These are phyloP conservation scores for Battus philenor DNA, from an alignment of 1,140 invertebrate species.

Conservation along the genomic window DNA sequence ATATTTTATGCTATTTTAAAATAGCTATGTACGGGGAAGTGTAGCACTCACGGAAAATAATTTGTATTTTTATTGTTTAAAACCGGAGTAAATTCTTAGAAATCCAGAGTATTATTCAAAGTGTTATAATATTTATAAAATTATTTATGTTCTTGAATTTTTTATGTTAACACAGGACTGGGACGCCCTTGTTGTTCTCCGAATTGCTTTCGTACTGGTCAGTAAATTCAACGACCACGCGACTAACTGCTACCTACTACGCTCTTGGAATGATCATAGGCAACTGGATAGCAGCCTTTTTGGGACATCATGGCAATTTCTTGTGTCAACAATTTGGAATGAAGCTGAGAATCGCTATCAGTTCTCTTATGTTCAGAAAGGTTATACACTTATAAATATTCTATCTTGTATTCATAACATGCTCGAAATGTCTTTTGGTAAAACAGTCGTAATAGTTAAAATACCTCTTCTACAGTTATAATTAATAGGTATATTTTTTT, in stretches of 20 bases:
- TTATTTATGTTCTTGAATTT: background rate
- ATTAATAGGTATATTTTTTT: too few species aligned
- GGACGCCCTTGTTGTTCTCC: conserved; percentile 73
- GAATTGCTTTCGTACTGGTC: conserved; percentile 76
- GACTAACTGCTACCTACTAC: conserved; percentile 48
- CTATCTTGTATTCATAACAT: too few species aligned
- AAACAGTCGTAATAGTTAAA: too few species aligned
- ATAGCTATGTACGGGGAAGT: too few species aligned
- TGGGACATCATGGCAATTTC: conserved; percentile 71
- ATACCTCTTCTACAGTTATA: too few species aligned
- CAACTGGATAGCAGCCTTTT: conserved; percentile 39
- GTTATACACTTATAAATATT: too few species aligned
- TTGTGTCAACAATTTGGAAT: conserved; percentile 76
- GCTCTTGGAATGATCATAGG: conserved; percentile 50
- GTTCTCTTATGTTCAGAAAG: conserved; percentile 80
- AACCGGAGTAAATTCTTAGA: too few species aligned
- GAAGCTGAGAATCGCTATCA: conserved; percentile 77
- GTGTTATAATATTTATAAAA: background rate
- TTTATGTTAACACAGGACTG: conserved; percentile 38
- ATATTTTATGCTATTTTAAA: too few species aligned
- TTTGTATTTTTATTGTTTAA: too few species aligned
- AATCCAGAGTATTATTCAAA: too few species aligned
- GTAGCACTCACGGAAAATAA: too few species aligned
- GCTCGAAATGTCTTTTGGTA: too few species aligned
- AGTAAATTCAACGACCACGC: conserved; percentile 31